Evolutionary conservation across 2,797 vertebrate species (phyloP).

Genomic region (Macrochelys suwanniensis): DNA sequence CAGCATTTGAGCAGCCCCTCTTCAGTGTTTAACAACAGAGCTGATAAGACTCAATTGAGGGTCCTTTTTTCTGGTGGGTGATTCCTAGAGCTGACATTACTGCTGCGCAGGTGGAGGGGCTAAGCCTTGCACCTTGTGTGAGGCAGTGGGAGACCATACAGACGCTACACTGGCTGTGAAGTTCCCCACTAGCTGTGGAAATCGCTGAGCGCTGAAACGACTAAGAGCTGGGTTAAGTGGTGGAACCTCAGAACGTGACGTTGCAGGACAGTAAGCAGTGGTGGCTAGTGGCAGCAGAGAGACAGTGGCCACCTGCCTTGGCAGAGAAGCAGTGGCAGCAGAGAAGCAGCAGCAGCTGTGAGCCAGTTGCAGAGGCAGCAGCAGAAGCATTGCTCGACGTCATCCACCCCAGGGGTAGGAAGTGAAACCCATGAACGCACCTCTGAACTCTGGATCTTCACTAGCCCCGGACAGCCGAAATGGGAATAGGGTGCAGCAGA

Average conservation of each 20-base stretch:
- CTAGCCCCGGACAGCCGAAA: background rate
- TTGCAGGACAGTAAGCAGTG: background rate
- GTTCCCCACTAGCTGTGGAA: background rate
- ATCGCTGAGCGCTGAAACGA: background rate
- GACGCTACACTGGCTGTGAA: background rate
- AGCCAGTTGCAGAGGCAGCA: background rate
- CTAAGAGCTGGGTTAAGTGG: background rate
- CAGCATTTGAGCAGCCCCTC: background rate
- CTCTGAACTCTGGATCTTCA: background rate
- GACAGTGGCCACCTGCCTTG: background rate
- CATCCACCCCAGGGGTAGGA: background rate
- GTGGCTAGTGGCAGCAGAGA: background rate
- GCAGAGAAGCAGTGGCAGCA: background rate
- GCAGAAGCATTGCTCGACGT: background rate
- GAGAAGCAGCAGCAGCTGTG: background rate
- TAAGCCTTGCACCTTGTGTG: background rate
- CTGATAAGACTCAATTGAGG: background rate
- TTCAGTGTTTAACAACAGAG: background rate
- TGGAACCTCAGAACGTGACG: background rate
- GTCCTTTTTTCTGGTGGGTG: background rate
- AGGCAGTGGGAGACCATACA: background rate
- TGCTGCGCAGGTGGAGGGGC: background rate
- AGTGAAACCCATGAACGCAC: background rate
- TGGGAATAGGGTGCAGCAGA: background rate
- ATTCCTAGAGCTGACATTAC: background rate